Evolutionary conservation across 1,140 invertebrate genomes (phyloP).

Genomic region (Patella vulgata): DNA sequence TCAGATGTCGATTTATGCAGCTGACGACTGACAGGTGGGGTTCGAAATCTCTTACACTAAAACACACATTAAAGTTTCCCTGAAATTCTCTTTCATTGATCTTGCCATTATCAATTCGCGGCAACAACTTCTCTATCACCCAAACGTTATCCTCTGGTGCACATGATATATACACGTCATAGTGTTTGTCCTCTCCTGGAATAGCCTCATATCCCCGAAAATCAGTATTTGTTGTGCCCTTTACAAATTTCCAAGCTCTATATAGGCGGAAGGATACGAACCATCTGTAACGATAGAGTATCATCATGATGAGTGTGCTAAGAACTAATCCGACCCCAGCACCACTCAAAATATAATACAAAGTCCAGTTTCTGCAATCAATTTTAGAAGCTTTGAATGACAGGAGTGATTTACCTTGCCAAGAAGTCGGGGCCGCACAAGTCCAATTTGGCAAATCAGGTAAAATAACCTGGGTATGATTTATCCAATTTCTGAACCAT

Average conservation of each 20-base stretch:
- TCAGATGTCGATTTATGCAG: too few species aligned
- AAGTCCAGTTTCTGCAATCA: conserved; percentile 39
- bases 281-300: conserved; percentile 44
- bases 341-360: conserved; percentile 25
- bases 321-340: conserved; percentile 20
- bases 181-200: conserved; percentile 13
- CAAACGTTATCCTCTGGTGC: conserved; percentile 36
- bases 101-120: conserved; percentile 35
- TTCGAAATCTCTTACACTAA: too few species aligned
- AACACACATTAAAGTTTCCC: conserved; percentile 14
- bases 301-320: conserved; percentile 14
- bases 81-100: conserved; percentile 9
- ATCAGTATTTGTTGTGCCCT: background rate
- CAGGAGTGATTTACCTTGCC: conserved; percentile 38
- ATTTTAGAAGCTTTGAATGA: conserved; percentile 44
- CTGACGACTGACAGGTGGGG: too few species aligned
- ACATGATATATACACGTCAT: conserved; percentile 42
- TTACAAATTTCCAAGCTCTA: conserved; percentile 13
- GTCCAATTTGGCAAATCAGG: conserved; percentile 23
- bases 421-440: conserved; percentile 41
- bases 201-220: conserved; percentile 8
- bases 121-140: conserved; percentile 36
- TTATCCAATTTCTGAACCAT: conserved; percentile 52
- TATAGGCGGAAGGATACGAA: conserved; percentile 33
- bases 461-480: conserved; percentile 34